A percentile compares a stretch with the other conserved stretches of the same genome.
Evolutionary conservation across 2,113 vertebrate genomes (phyloP).

Genomic region (Galbula dea): DNA sequence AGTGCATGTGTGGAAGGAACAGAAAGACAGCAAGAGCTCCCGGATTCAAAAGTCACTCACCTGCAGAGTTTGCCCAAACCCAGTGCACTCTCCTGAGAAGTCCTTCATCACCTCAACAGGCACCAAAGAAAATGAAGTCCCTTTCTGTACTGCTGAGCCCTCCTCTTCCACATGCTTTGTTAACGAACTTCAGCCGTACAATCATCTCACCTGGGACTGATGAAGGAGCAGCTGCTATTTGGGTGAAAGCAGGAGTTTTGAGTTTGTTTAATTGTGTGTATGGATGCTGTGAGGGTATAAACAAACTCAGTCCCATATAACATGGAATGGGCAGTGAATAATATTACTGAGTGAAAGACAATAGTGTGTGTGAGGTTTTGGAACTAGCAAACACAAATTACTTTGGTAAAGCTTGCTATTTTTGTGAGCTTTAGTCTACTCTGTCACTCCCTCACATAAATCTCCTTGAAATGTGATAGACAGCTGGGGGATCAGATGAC

Average conservation of each 20-base stretch:
- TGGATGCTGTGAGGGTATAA: not conserved
- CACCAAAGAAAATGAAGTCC: too few relatives aligned
- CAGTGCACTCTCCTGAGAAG: accelerated
- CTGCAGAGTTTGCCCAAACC: not conserved
- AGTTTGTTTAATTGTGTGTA: not conserved
- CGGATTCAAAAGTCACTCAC: not conserved
- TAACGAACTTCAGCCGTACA: not conserved
- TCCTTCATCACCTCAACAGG: not conserved
- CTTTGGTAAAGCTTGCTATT: not conserved
- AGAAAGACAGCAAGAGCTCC: not conserved
- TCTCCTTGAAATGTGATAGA: not conserved
- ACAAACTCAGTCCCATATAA: not conserved
- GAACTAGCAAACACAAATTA: not conserved
- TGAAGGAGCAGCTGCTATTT: not conserved
- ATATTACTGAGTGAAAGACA: not conserved
- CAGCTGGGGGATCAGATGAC: not conserved
- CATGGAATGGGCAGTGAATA: not conserved
- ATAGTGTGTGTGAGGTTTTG: not conserved
- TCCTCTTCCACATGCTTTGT: not conserved
- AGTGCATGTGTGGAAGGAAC: too few relatives aligned
- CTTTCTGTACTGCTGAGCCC: not conserved
- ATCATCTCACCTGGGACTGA: not conserved
- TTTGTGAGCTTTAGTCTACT: not conserved
- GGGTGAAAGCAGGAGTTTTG: not conserved
- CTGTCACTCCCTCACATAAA: not conserved